Base-by-base conservation (phyloP, 2,113 vertebrate species). In the Leptodactylus fuscus region DNA sequence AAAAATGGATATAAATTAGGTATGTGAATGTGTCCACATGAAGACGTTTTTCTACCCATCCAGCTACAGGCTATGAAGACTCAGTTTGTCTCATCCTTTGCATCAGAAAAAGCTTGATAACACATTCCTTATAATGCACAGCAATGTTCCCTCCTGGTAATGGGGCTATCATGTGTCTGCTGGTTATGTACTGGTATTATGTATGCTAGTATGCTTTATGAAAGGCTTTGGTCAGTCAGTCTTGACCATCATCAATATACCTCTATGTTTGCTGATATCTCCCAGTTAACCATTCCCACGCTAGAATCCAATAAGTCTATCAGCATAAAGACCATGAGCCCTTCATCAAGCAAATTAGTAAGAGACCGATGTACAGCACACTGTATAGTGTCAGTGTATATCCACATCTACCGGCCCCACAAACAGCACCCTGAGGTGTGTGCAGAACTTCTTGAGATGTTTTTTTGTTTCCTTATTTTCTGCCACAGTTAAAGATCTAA, bases 401-500 rank as follows among this genome's bases (percentile, higher is more conserved):
- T 29, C 62, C 62, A 8, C 6, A 36, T 1, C 62, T 7, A 8
- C 32, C 34, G 10, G 65, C 16, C 27, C 46, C 24, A 15, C 7
- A 15, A 8, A 18, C 73, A 29, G 74, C 49, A 1, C 46, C 46
- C 15, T 51, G 5, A 6, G 24, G 7, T 46, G 74, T 7, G 74
- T 32, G 46, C 29, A 48, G 7, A 55, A 2, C 10, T 36, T 24
- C 20, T 41, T 12, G 49, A 7, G 32, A 51, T 36, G 22, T 15
- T 16, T 75, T 27, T 51, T 13, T 8, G 4, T 8, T 24, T 18
- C 18, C 1, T 53, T 51, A 18, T 22, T n/a, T 24, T 79, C 53
- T 60, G 76, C 51, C 76, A 58, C 75, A 78, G 15, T 51, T 49
- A 29, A 75, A 46, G 32, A 41, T 76, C 24, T 16, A 20, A n/a